Conservation (phyloP, 2,113 vertebrate genomes). For the Periophthalmodon schlosseri region DNA sequence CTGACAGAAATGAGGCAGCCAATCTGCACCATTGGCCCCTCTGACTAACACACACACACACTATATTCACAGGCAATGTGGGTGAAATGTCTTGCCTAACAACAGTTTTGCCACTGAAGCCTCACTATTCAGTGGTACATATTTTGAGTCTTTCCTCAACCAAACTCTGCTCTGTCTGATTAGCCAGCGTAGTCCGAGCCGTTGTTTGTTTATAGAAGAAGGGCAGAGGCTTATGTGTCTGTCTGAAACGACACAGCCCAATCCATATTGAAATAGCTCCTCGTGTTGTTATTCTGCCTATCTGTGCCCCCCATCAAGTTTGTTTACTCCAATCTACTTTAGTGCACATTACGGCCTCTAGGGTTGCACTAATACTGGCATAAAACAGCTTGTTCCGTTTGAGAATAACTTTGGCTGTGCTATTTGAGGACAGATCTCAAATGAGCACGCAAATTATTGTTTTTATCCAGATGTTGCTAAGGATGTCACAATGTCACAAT, state of each 20-base stretch:
- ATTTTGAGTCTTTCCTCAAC: too few relatives aligned
- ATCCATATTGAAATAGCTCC: constrained; percentile 50
- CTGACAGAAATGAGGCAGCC: too few relatives aligned
- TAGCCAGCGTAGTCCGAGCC: constrained; percentile 29
- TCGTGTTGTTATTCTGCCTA: constrained; percentile 29
- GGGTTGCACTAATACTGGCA: constrained; percentile 14
- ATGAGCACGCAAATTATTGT: constrained; percentile 7
- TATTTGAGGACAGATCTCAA: constrained; percentile 8
- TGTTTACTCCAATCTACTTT: constrained; percentile 49
- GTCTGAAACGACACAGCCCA: constrained; percentile 38
- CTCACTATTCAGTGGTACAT: too few relatives aligned
- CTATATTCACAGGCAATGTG: too few relatives aligned
- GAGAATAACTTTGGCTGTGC: constrained; percentile 12
- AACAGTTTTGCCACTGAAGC: too few relatives aligned
- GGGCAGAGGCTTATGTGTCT: constrained; percentile 28
- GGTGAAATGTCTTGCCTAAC: too few relatives aligned
- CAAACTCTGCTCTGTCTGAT: constrained; percentile 12
- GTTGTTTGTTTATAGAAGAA: constrained; percentile 34
- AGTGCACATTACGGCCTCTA: constrained; percentile 31
- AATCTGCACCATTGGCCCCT: too few relatives aligned
- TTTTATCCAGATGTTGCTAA: neutral
- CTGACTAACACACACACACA: too few relatives aligned
- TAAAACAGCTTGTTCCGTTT: constrained; percentile 3
- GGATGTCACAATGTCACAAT: neutral
- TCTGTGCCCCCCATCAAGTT: constrained; percentile 20